phyloP scores from a whole-genome alignment of 2,113 vertebrate species.

The Aphyosemion australe region DNA sequence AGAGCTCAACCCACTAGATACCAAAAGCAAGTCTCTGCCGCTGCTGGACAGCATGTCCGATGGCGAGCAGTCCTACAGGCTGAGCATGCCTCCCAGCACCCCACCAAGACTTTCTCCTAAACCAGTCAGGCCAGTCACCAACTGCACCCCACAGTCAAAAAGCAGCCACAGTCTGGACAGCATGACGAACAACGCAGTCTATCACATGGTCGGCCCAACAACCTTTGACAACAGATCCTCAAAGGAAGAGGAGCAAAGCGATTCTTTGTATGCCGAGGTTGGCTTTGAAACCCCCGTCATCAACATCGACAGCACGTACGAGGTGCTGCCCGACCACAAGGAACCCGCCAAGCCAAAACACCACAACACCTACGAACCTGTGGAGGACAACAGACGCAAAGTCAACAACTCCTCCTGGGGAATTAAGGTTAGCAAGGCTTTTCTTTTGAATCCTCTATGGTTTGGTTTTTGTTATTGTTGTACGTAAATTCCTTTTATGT shows the following conservation, averaged over 20 bases:
- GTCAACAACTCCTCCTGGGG: slow-evolving; percentile 23
- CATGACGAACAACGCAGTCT: slow-evolving; percentile 38
- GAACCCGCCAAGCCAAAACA: slow-evolving; percentile 15
- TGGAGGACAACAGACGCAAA: slow-evolving; percentile 70
- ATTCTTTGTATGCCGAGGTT: slow-evolving; percentile 70
- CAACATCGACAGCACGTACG: slow-evolving; percentile 60
- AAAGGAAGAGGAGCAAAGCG: not conserved
- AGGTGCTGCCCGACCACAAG: slow-evolving; percentile 54
- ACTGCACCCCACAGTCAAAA: not conserved
- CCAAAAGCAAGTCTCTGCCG: slow-evolving; percentile 53
- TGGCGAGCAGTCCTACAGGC: slow-evolving; percentile 23
- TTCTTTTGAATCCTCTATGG: not conserved
- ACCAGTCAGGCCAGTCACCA: slow-evolving; percentile 33
- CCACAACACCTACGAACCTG: slow-evolving; percentile 59
- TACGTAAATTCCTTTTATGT: not conserved
- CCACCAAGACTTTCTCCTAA: slow-evolving; percentile 61
- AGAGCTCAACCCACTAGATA: slow-evolving; percentile 56
- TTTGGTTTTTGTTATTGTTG: not conserved
- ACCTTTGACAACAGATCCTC: not conserved
- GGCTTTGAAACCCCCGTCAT: slow-evolving; percentile 10
- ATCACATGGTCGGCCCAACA: slow-evolving; percentile 64
- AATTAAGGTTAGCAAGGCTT: slow-evolving; percentile 63
- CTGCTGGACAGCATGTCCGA: slow-evolving; percentile 52
- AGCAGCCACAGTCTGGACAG: slow-evolving; percentile 59
- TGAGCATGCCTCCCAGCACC: slow-evolving; percentile 33